Percentiles rank a stretch among this genome's conserved stretches.
Conservation (phyloP, 2,888 invertebrate genomes). For the Halocaridina rubra region DNA sequence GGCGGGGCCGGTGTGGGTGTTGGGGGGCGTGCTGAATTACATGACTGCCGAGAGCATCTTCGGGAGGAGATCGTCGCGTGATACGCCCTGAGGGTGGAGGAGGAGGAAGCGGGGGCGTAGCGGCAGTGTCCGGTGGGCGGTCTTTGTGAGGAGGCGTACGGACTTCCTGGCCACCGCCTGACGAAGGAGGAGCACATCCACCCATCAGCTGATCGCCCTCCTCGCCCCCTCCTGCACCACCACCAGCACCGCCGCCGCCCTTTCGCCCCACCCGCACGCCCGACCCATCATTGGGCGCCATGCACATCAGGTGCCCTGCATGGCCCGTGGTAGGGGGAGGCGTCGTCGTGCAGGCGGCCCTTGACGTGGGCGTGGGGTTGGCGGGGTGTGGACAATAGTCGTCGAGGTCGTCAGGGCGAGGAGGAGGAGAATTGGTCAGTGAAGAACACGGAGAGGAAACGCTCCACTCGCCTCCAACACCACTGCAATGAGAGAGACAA, state of each 20-base stretch:
- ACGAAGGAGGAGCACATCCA: constrained; percentile 8
- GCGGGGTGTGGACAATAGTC: constrained; percentile 28
- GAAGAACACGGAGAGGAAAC: constrained; percentile 45
- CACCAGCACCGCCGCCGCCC: constrained; percentile 45
- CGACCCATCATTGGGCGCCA: constrained; percentile 57
- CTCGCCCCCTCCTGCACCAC: constrained; percentile 50
- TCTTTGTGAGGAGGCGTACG: constrained; percentile 50
- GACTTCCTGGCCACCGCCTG: constrained; percentile 27
- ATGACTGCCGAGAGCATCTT: not conserved
- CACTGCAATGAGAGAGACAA: constrained; percentile 14
- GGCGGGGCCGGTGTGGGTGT: constrained; percentile 24
- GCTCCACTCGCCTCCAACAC: constrained; percentile 50
- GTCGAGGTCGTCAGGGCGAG: constrained; percentile 51
- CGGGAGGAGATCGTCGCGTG: constrained; percentile 19
- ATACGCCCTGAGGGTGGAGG: not conserved
- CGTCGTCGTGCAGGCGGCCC: constrained; percentile 24
- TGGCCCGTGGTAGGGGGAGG: constrained; percentile 26
- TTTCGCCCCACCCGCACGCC: constrained; percentile 54
- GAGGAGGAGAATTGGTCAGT: constrained; percentile 40
- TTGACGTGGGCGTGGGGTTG: constrained; percentile 11
- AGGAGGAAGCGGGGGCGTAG: not conserved
- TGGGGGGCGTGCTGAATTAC: not conserved
- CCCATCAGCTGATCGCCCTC: constrained; percentile 51
- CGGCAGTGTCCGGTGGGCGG: constrained; percentile 35
- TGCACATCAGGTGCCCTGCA: constrained; percentile 41